A percentile compares a stretch with the other conserved stretches of the same genome.
Conservation (phyloP, 37 sponge, comb jelly and placozoan species). For the Ianthella basta region DNA sequence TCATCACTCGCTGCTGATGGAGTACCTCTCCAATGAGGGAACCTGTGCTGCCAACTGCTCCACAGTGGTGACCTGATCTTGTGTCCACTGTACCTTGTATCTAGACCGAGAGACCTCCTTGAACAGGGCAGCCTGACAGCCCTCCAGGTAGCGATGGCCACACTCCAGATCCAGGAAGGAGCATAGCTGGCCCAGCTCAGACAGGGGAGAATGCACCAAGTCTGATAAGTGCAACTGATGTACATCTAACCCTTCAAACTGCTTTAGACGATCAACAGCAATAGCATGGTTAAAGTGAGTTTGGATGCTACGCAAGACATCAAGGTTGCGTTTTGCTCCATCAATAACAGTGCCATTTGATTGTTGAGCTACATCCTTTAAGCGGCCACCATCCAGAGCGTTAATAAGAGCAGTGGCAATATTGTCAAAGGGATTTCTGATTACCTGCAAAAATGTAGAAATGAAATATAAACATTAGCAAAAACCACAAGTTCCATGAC, state of each 20-base stretch:
- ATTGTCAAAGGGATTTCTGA: conserved; percentile 22
- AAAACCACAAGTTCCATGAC: no score
- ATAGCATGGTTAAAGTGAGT: no score
- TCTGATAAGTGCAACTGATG: neutral
- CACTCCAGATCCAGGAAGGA: neutral
- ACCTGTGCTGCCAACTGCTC: neutral
- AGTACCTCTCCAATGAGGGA: neutral
- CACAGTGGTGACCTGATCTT: neutral
- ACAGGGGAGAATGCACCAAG: neutral
- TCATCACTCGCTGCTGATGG: neutral
- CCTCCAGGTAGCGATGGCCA: neutral
- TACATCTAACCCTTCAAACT: neutral
- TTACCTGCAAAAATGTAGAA: neutral
- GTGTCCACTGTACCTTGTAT: neutral
- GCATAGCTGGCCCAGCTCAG: neutral
- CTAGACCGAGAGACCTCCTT: neutral
- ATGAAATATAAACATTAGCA: no score
- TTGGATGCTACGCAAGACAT: no score
- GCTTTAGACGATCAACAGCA: neutral
- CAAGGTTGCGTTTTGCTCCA: no score
- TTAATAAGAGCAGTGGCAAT: conserved; percentile 4
- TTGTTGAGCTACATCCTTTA: neutral
- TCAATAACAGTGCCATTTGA: no score
- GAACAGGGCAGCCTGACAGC: neutral
- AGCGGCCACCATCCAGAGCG: neutral